Evolutionary conservation across 92 coral and sea anemone genomes (phyloP).

Genomic region (Micromussa lordhowensis): DNA sequence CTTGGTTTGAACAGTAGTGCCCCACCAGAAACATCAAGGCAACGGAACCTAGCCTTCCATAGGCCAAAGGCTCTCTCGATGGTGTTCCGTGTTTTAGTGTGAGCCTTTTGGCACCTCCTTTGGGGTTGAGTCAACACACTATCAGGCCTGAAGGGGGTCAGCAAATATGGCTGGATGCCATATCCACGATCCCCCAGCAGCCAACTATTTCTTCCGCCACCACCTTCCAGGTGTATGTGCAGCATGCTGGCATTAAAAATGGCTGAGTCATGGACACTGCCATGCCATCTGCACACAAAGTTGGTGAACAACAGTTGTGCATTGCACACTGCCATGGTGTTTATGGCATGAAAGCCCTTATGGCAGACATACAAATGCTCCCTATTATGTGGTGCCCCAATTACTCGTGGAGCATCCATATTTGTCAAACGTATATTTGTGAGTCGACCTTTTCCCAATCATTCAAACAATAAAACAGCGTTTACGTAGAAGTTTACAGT

Average conservation of each 20-base stretch:
- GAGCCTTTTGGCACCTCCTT: slow-evolving; percentile 23
- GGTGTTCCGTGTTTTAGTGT: slow-evolving; percentile 28
- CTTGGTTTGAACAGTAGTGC: slow-evolving; percentile 21
- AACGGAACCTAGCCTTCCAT: slow-evolving; percentile 33
- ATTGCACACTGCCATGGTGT: slow-evolving; percentile 39
- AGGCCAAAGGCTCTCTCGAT: slow-evolving; percentile 38
- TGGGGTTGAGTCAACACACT: slow-evolving; percentile 20
- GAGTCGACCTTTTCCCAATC: too few relatives aligned
- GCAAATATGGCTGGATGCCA: slow-evolving; percentile 23
- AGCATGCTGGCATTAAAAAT: slow-evolving; percentile 28
- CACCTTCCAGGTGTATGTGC: too few relatives aligned
- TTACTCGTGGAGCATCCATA: slow-evolving; percentile 16
- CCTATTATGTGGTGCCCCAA: slow-evolving; percentile 9
- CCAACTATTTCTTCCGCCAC: too few relatives aligned
- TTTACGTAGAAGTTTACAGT: too few relatives aligned
- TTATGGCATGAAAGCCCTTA: slow-evolving; percentile 29
- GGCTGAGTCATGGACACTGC: slow-evolving; percentile 38
- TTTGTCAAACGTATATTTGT: too few relatives aligned
- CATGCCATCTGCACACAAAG: slow-evolving; percentile 23
- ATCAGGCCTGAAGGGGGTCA: slow-evolving; percentile 38
- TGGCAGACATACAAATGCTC: slow-evolving; percentile 30
- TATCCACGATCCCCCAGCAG: neutral
- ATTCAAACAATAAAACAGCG: too few relatives aligned
- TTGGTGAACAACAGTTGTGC: slow-evolving; percentile 26
- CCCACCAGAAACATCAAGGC: slow-evolving; percentile 34